Evolutionary conservation across 1,140 invertebrate species (phyloP).

Genomic region (Dendroctonus valens): DNA sequence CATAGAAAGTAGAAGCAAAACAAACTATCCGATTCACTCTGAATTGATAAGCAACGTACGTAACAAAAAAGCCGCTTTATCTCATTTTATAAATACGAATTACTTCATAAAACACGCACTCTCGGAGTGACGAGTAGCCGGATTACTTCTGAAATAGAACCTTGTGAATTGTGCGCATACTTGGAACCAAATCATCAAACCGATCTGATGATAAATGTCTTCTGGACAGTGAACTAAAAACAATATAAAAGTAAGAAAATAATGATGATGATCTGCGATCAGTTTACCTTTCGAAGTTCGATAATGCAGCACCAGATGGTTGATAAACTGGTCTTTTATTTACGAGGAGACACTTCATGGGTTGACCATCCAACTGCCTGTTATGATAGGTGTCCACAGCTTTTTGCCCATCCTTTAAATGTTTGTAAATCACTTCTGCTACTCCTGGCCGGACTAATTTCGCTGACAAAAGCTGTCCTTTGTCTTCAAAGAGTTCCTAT

Average conservation of each 20-base stretch:
- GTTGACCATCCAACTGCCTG: constrained; percentile 81
- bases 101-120: too few relatives aligned
- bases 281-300: constrained; percentile 38
- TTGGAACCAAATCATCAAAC: constrained; percentile 46
- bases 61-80: too few relatives aligned
- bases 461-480: constrained; percentile 81
- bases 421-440: constrained; percentile 87
- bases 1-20: too few relatives aligned
- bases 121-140: too few relatives aligned
- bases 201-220: constrained; percentile 20
- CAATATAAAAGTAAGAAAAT: constrained; percentile 1
- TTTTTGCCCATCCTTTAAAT: constrained; percentile 78
- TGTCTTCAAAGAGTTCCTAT: constrained; percentile 88
- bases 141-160: constrained; percentile 45
- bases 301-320: constrained; percentile 55
- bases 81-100: too few relatives aligned
- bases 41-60: too few relatives aligned
- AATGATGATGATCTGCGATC: background rate
- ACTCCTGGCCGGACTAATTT: constrained; percentile 80
- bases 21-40: too few relatives aligned
- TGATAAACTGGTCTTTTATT: constrained; percentile 66
- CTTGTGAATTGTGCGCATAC: constrained; percentile 50
- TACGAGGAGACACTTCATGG: constrained; percentile 78
- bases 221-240: background rate
- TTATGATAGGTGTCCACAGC: constrained; percentile 92